phyloP scores from a whole-genome alignment of 2,113 vertebrate genomes.

The Grus americana region DNA sequence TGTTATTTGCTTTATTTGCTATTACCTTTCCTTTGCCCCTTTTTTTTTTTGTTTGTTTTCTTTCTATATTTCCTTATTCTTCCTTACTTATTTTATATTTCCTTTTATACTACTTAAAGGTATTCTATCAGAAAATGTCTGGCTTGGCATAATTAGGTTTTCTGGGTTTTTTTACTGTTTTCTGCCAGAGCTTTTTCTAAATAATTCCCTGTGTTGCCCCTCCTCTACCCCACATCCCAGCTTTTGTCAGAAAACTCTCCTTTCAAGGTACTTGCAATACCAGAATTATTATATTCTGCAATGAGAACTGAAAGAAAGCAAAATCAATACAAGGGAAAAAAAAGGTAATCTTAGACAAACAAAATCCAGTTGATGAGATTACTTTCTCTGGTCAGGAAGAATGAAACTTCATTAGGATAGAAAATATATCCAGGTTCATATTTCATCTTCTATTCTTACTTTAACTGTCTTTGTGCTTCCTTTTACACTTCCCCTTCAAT shows the following conservation, averaged over 20 bases:
- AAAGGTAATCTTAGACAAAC: not conserved
- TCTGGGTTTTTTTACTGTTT: not conserved
- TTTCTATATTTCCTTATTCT: not conserved
- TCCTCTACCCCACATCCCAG: not conserved
- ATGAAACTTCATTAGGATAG: not conserved
- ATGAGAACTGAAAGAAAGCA: not conserved
- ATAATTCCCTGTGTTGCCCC: not conserved
- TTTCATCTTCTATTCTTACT: not conserved
- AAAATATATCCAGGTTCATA: not conserved
- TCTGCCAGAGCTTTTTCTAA: not conserved
- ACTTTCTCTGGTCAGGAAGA: not conserved
- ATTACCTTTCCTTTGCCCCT: not conserved
- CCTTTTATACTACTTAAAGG: not conserved
- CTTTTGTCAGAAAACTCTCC: not conserved
- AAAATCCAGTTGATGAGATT: not conserved
- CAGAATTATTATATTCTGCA: not conserved
- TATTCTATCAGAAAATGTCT: not conserved
- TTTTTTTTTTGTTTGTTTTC: not conserved
- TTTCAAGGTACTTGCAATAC: not conserved
- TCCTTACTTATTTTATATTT: not conserved
- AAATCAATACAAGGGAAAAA: not conserved
- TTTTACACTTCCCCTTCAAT: not conserved
- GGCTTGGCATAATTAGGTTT: not conserved
- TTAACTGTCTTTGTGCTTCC: not conserved
- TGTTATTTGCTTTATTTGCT: not conserved